Conservation (phyloP, 2,113 vertebrate genomes). For the Trochalopteron elliotii region DNA sequence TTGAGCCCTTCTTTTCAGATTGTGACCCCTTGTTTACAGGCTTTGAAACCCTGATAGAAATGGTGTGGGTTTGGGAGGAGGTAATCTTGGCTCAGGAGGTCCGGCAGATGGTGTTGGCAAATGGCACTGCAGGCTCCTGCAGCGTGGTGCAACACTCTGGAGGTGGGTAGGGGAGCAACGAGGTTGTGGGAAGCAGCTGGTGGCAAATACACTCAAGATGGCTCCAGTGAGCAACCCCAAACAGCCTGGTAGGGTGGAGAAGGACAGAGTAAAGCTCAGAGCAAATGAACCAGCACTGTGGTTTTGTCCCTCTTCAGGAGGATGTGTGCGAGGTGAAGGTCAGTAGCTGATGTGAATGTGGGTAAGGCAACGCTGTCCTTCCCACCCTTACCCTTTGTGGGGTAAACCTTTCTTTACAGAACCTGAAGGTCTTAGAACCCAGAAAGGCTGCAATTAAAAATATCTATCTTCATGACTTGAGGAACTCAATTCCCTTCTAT, state of each 20-base stretch:
- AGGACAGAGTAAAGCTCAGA: neutral
- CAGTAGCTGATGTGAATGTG: neutral
- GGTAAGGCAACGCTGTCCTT: neutral
- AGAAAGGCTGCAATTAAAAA: neutral
- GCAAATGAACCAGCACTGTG: neutral
- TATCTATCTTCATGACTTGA: neutral
- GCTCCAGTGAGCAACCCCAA: neutral
- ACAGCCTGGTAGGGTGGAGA: neutral
- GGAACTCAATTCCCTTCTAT: neutral
- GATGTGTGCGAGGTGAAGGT: neutral
- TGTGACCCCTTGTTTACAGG: slow-evolving; percentile 3
- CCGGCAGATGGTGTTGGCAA: slow-evolving; percentile 38
- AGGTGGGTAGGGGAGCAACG: slow-evolving; percentile 6
- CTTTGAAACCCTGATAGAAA: slow-evolving; percentile 20
- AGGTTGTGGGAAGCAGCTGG: slow-evolving; percentile 29
- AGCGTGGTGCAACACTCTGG: slow-evolving; percentile 7
- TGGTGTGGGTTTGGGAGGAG: slow-evolving; percentile 17
- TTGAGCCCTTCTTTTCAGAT: neutral
- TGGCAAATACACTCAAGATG: slow-evolving; percentile 10
- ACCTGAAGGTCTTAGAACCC: neutral
- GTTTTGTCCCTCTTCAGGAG: neutral
- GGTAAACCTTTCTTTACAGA: neutral
- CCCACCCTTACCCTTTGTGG: neutral
- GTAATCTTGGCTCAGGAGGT: slow-evolving; percentile 13
- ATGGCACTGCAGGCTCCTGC: slow-evolving; percentile 37